Base-by-base conservation (phyloP, 2,888 invertebrate species). In the Galerucella pusilla region DNA sequence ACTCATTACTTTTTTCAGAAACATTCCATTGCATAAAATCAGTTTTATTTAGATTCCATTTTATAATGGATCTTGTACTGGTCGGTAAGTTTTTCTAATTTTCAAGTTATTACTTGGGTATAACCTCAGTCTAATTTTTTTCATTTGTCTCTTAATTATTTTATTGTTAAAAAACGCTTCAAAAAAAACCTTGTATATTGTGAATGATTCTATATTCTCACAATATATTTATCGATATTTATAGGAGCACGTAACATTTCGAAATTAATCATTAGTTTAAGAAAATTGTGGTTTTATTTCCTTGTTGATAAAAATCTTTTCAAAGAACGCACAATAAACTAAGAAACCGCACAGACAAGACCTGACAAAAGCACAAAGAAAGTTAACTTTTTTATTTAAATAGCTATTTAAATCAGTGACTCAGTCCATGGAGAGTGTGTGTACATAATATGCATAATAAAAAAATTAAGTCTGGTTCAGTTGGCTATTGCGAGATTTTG, bases 401-500 rank as follows among this genome's bases (percentile, higher is more conserved):
- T 46, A 46, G 10, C 52, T 52, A 52, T 52, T 52, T 54, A 54
- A 54, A 54, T 54, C 54, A 54, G n/a, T 54, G 54, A 54, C n/a
- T 54, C 54, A 54, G 14, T 54, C 14, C 49, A 49, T 49, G n/a
- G 54, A n/a, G 54, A 54, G 16, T 54, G 14, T 54, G 14, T 54
- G 54, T n/a, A 5, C 54, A n/a, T 28, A 20, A 28, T n/a, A 54
- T n/a, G 54, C 54, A 54, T 54, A 54, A 54, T 54, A 54, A 54
- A 54, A 52, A 54, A 54, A 54, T 54, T n/a, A 54, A 54, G 54
- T 54, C 54, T 54, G 54, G 54, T 54, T 54, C 54, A 54, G 54
- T 52, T 52, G 52, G 52, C 16, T 54, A 54, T 54, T 54, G 54
- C 54, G 54, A 54, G 54, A 54, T 54, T 54, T 54, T n/a, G 14